Percentiles rank a stretch among this genome's conserved stretches.
Conservation (phyloP, 2,888 invertebrate species). For the Philaethria dido region DNA sequence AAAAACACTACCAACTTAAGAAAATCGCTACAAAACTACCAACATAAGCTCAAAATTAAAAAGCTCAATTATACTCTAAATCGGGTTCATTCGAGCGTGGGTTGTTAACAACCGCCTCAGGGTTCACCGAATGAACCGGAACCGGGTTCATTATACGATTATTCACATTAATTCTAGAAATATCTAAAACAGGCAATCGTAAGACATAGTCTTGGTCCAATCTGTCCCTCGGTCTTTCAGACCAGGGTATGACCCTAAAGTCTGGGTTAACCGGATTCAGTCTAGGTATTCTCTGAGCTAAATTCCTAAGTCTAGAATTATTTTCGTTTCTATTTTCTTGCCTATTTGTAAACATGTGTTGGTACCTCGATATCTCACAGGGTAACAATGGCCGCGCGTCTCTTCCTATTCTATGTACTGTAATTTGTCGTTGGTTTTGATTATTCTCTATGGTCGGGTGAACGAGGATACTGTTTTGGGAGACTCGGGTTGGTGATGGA, state of each 20-base stretch:
- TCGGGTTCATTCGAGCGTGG: conserved; percentile 54
- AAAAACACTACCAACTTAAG: background rate
- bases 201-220: conserved; percentile 67
- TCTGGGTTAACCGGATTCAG: conserved; percentile 58
- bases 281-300: conserved; percentile 69
- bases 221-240: conserved; percentile 59
- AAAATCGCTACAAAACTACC: background rate
- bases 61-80: conserved; percentile 51
- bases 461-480: conserved; percentile 55
- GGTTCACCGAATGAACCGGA: conserved; percentile 51
- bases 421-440: conserved; percentile 72
- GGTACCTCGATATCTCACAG: conserved; percentile 76
- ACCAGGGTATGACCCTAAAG: conserved; percentile 64
- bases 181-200: conserved; percentile 63
- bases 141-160: conserved; percentile 52
- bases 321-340: conserved; percentile 53
- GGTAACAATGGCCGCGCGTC: conserved; percentile 82
- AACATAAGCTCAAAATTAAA: background rate
- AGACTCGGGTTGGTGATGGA: conserved; percentile 55
- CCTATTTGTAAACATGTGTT: conserved; percentile 70
- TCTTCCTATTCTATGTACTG: conserved; percentile 82
- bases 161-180: conserved; percentile 56
- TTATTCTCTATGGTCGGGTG: conserved; percentile 55
- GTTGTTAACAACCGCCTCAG: conserved; percentile 53
- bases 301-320: conserved; percentile 59